Base-by-base conservation (phyloP, 1,140 invertebrate genomes). In the Lasioglossum baleicum region DNA sequence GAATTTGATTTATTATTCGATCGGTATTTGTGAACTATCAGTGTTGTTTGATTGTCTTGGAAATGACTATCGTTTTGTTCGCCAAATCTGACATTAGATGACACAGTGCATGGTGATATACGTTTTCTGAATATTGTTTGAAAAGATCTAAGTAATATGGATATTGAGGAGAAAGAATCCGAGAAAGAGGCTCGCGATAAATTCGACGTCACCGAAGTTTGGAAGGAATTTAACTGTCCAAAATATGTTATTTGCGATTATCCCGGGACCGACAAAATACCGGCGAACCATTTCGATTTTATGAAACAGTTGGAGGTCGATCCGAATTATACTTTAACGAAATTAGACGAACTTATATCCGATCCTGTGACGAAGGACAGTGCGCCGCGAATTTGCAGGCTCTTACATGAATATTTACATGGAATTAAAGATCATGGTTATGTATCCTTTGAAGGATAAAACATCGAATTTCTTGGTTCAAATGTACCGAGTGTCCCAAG, bases 381-480 rank as follows among this genome's bases (percentile, higher is more conserved):
- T 22, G 63, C 63, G 26, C 8, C 44, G 2, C 80, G 88, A 61
- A 88, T 91, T 71, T 82, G 67, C 44, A 72, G 75, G 64, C 81
- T 90, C 7, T 51, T 91, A 8, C 53, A 75, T 5, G 56, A 85
- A 67, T 89, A 87, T 73, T 67, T 88, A 31, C 31, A 22, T n/a
- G 31, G 83, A 56, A 66, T 79, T 48, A 76, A 40, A 61, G 20
- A 72, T 15, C 17, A 70, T 26, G 91, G 87, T 80, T 92, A 84
- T 40, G 90, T 92, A 91, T 91, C 90, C 89, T 91, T 91, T 61
- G 2, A 66, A 51, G 20, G 22, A 11, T 66, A 8, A 17, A 58
- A 56, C 22, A 53, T 53, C 13, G 26, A 13, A 48, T 10, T 48
- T 48, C 8, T 13, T 48, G 13, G 2, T 35, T 35, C 35, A 3